A percentile compares a stretch with the other conserved stretches of the same genome.
Evolutionary conservation across 2,888 invertebrate genomes (phyloP).

Genomic region (Drosophila neotestacea): DNA sequence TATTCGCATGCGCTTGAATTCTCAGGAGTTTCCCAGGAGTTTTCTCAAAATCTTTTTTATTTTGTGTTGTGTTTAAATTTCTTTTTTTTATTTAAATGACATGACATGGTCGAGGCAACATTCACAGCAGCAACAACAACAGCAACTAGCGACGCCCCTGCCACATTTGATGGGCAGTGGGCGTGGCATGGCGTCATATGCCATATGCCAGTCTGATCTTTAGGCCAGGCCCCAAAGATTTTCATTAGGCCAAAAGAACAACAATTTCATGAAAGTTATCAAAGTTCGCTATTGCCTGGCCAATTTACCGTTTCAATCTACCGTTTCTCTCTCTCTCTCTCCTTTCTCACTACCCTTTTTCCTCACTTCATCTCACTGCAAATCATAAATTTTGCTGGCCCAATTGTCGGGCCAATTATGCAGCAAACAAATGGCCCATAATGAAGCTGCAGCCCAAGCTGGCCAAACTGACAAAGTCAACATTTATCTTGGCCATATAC

Average conservation of each 20-base stretch:
- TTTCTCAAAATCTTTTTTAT: conserved; percentile 43
- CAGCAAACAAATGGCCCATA: conserved; percentile 80
- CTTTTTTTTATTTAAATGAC: conserved; percentile 82
- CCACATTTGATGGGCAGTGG: conserved; percentile 68
- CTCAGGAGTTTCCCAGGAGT: conserved; percentile 15
- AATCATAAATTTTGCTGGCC: conserved; percentile 75
- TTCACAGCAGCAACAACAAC: conserved; percentile 5
- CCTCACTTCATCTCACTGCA: conserved; percentile 6
- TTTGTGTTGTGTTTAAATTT: conserved; percentile 62
- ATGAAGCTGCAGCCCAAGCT: conserved; percentile 63
- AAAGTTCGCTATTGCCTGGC: conserved; percentile 18
- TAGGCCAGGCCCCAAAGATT: conserved; percentile 60
- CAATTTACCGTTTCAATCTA: conserved; percentile 57
- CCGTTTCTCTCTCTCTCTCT: too few relatives aligned
- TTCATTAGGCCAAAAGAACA: conserved; percentile 57
- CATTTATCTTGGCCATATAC: conserved; percentile 70
- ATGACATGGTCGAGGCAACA: conserved; percentile 51
- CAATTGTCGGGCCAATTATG: conserved; percentile 76
- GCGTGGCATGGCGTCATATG: conserved; percentile 65
- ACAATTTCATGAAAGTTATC: conserved; percentile 47
- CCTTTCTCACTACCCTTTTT: neutral
- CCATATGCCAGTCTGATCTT: conserved; percentile 65
- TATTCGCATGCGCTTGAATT: conserved; percentile 29
- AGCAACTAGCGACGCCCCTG: conserved; percentile 59
- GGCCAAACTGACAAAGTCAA: conserved; percentile 75